Evolutionary conservation across 2,888 invertebrate species (phyloP), one percentile per base, ranked within the genome.

Genomic region (Acleris holmiana): DNA sequence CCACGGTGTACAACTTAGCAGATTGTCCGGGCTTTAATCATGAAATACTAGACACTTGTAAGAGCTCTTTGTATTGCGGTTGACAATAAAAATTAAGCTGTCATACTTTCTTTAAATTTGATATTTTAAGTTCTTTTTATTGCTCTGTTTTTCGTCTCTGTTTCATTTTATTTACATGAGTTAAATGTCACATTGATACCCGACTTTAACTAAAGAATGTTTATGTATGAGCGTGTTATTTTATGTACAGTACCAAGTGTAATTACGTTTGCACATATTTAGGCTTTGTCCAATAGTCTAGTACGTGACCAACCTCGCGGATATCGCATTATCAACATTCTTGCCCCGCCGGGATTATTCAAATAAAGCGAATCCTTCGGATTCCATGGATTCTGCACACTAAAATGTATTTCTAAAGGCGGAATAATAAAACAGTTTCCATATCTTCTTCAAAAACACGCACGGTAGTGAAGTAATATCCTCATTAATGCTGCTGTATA

Each of bases 311-410:
- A 59, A 68, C 68, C 73, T 68, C 76, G 76, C 67, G 68, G 69
- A 73, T 69, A 70, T 71, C 71, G 80, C 70, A 82, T 84, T 84
- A 83, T 68, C 71, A 73, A 73, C 73, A 76, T 77, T 78, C 73
- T 76, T 70, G 69, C 73, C 72, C 73, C 72, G 70, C 74, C 67
- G 73, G 78, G 79, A 77, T 82, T 84, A 86, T 85, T 83, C 77
- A 81, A 84, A 85, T 83, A 60, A 69, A 71, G 59, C 60, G 56
- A 68, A 68, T 73, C 68, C 68, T 64, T 68, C 21, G 53, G 48
- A 64, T 59, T 64, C 59, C 44, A 17, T 44, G n/a, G 15, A 15
- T 2, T 15, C n/a, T 17, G 47, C 58, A 49, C 53, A 18, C 44
- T 1, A 19, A 64, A 46, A 29, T 63, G 23, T 44, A 48, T 44